A percentile compares a stretch with the other conserved stretches of the same genome.
Evolutionary conservation across 2,888 invertebrate species (phyloP).

Genomic region (Neria commutata): DNA sequence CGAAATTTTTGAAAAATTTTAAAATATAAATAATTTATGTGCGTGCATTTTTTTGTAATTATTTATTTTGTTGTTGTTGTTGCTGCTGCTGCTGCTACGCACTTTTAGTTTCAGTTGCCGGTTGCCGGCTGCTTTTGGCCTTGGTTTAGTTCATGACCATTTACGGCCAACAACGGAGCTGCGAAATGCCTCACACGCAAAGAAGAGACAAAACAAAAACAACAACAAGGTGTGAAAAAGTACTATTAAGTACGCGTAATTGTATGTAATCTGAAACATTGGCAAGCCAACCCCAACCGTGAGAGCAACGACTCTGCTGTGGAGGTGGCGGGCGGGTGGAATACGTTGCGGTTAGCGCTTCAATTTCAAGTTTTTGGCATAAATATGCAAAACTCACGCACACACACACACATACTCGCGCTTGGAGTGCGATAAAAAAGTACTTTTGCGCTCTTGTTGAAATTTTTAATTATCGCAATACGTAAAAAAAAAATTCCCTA

Average conservation of each 20-base stretch:
- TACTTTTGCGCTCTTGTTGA: neutral
- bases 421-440: neutral
- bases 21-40: neutral
- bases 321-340: no score
- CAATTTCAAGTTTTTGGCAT: no score
- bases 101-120: slow-evolving; percentile 18
- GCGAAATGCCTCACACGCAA: neutral
- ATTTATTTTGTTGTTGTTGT: neutral
- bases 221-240: slow-evolving; percentile 41
- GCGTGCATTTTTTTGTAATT: neutral
- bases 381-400: no score
- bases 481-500: no score
- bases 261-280: no score
- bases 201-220: slow-evolving; percentile 3
- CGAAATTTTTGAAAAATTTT: slow-evolving; percentile 6
- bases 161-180: slow-evolving; percentile 21
- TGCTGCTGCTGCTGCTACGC: neutral
- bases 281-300: no score
- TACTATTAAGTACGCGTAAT: neutral
- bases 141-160: slow-evolving; percentile 51
- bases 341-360: no score
- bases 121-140: slow-evolving; percentile 29
- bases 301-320: no score
- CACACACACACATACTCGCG: no score
- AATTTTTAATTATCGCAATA: slow-evolving; percentile 3